phyloP scores from a whole-genome alignment of 2,888 invertebrate genomes.

The Dichetophora obliterata region DNA sequence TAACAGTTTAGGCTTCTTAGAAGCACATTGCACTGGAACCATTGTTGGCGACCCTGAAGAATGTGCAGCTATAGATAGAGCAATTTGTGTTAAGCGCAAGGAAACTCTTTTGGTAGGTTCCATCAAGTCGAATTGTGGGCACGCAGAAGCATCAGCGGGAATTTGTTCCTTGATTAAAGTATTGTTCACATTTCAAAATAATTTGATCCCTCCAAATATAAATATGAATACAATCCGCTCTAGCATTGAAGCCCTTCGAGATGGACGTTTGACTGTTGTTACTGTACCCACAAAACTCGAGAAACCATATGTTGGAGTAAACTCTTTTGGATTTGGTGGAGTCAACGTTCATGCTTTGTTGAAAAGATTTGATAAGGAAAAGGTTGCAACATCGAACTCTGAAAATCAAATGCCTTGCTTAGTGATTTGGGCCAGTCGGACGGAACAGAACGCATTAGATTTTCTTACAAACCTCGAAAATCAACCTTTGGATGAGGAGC shows the following conservation, averaged over 20 bases:
- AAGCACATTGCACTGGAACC: constrained; percentile 88
- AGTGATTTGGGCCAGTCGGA: constrained; percentile 82
- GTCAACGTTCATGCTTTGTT: constrained; percentile 70
- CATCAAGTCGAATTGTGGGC: constrained; percentile 93
- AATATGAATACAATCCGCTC: constrained; percentile 78
- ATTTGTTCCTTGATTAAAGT: constrained; percentile 85
- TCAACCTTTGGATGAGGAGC: constrained; percentile 75
- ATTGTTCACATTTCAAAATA: constrained; percentile 87
- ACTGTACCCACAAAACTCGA: constrained; percentile 79
- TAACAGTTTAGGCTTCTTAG: constrained; percentile 79
- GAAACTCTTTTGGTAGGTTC: constrained; percentile 88
- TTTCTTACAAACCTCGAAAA: constrained; percentile 77
- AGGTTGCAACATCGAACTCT: constrained; percentile 73
- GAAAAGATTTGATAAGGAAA: constrained; percentile 56
- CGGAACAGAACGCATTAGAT: constrained; percentile 78
- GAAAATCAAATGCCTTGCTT: constrained; percentile 79
- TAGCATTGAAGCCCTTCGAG: constrained; percentile 74
- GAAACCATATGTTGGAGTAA: constrained; percentile 84
- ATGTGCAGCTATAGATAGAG: constrained; percentile 82
- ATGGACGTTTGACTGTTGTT: constrained; percentile 79
- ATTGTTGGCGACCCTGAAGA: constrained; percentile 93
- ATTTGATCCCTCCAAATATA: constrained; percentile 88
- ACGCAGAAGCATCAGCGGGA: constrained; percentile 93
- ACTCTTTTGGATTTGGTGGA: constrained; percentile 96
- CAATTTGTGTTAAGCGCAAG: constrained; percentile 80